phyloP scores from a whole-genome alignment of 92 coral and sea anemone species.

The Blastomussa wellsi region DNA sequence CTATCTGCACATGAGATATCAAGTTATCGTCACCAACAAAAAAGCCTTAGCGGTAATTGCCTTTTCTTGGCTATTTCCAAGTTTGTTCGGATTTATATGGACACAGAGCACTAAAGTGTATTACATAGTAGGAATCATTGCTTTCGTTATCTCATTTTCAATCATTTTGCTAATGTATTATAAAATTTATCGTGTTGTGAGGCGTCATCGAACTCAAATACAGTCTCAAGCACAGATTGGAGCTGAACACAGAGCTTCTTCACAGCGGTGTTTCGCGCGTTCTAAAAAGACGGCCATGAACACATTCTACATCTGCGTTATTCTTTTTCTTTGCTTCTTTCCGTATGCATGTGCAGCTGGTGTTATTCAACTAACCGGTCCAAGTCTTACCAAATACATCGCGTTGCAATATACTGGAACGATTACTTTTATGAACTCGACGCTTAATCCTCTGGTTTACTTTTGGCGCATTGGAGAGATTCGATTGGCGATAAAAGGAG shows the following conservation, averaged over 20 bases:
- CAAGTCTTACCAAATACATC: conserved; percentile 11
- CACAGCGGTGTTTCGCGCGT: conserved; percentile 20
- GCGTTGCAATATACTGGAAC: conserved; percentile 36
- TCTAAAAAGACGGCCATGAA: conserved; percentile 25
- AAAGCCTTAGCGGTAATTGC: background rate
- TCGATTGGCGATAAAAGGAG: conserved; percentile 15
- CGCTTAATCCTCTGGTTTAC: conserved; percentile 39
- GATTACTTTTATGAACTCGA: conserved; percentile 27
- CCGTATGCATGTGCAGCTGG: conserved; percentile 12
- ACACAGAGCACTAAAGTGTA: background rate
- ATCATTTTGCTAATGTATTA: conserved; percentile 21
- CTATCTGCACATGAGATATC: conserved; percentile 38
- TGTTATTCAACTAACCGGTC: conserved; percentile 18
- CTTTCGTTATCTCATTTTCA: background rate
- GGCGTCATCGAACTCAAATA: conserved; percentile 41
- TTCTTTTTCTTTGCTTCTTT: conserved; percentile 23
- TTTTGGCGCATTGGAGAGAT: conserved; percentile 42
- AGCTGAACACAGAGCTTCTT: background rate
- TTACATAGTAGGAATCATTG: background rate
- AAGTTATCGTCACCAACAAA: conserved; percentile 23
- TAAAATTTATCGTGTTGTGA: conserved; percentile 37
- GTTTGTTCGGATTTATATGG: conserved; percentile 20
- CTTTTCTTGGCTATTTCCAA: background rate
- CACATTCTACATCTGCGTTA: conserved; percentile 39
- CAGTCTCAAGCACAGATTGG: conserved; percentile 11